A percentile compares a stretch with the other conserved stretches of the same genome.
Evolutionary conservation across 2,113 vertebrate genomes (phyloP).

Genomic region (Electrona antarctica): DNA sequence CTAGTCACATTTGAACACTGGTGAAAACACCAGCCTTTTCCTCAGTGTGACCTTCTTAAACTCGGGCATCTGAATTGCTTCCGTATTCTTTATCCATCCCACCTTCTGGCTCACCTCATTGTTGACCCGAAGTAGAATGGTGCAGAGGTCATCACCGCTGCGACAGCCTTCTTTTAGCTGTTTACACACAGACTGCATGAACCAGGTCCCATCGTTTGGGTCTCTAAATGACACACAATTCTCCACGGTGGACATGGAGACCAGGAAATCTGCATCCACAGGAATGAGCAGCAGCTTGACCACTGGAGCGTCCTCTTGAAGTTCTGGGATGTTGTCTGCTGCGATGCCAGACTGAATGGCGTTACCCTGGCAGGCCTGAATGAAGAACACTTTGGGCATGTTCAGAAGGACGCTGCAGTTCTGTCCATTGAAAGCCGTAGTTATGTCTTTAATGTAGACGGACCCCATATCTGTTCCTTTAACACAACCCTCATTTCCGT

Average conservation of each 20-base stretch:
- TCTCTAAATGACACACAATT: slow-evolving; percentile 71
- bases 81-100: too few relatives aligned
- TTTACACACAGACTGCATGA: slow-evolving; percentile 85
- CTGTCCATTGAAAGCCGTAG: slow-evolving; percentile 72
- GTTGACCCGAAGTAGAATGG: slow-evolving; percentile 85
- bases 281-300: slow-evolving; percentile 51
- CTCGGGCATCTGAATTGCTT: slow-evolving; percentile 90
- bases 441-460: slow-evolving; percentile 74
- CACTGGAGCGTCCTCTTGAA: slow-evolving; percentile 41
- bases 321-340: not conserved
- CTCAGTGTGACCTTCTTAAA: slow-evolving; percentile 77
- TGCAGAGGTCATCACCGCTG: slow-evolving; percentile 77
- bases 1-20: not conserved
- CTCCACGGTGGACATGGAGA: slow-evolving; percentile 85
- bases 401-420: slow-evolving; percentile 73
- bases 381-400: slow-evolving; percentile 91
- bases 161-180: slow-evolving; percentile 77
- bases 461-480: slow-evolving; percentile 76
- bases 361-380: slow-evolving; percentile 93
- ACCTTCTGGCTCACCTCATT: slow-evolving; percentile 78
- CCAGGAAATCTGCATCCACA: slow-evolving; percentile 80
- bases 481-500: slow-evolving; percentile 77
- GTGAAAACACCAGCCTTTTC: slow-evolving; percentile 81
- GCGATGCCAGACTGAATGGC: slow-evolving; percentile 68
- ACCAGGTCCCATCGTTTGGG: slow-evolving; percentile 76